A percentile compares a stretch with the other conserved stretches of the same genome.
Conservation (phyloP, 2,113 vertebrate genomes). For the Alouatta palliata region DNA sequence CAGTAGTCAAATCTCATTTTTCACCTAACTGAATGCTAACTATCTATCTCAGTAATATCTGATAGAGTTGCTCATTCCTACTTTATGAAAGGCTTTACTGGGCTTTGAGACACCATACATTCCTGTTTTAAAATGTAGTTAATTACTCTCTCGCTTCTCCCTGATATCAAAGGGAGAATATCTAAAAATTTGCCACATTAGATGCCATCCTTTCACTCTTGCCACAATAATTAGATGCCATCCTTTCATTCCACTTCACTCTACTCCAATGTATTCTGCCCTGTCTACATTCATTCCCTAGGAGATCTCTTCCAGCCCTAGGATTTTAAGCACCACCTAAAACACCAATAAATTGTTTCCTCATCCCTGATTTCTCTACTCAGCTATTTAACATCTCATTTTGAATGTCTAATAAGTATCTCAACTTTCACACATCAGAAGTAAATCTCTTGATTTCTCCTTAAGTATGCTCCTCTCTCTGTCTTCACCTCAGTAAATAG, state of each 20-base stretch:
- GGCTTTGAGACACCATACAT: neutral
- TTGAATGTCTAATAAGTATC: neutral
- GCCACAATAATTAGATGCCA: neutral
- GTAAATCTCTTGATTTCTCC: neutral
- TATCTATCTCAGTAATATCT: neutral
- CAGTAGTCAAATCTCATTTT: neutral
- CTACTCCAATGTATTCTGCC: neutral
- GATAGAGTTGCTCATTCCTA: neutral
- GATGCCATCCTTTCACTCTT: too few species aligned
- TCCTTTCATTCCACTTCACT: neutral
- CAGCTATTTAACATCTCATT: neutral
- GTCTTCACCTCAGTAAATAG: neutral
- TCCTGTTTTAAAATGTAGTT: neutral
- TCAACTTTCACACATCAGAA: neutral
- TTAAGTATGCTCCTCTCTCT: neutral
- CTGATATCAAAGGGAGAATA: neutral
- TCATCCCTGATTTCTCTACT: neutral
- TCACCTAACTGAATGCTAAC: neutral
- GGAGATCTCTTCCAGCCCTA: neutral
- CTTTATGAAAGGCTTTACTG: neutral
- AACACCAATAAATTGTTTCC: neutral
- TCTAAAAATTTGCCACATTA: neutral
- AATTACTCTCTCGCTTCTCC: neutral
- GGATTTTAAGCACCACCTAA: neutral
- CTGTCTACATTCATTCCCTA: neutral